A percentile compares a stretch with the other conserved stretches of the same genome.
Conservation (phyloP, 2,797 vertebrate species). For the Coluber constrictor region DNA sequence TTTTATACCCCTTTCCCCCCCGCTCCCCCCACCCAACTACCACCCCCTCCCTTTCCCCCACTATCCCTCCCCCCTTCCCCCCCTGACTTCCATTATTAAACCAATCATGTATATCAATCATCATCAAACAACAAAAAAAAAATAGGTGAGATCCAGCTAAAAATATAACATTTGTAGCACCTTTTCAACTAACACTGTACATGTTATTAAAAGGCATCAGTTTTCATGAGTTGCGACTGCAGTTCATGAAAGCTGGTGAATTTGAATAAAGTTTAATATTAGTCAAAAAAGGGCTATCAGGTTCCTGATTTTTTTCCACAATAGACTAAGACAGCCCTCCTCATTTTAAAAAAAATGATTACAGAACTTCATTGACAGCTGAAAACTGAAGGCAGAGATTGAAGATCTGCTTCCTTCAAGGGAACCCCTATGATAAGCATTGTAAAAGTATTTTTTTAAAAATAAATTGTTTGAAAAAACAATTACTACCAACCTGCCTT, state of each 20-base stretch:
- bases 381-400: neutral
- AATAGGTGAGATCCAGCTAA: too few species aligned
- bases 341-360: neutral
- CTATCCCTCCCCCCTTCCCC: too few species aligned
- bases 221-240: neutral
- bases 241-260: neutral
- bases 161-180: neutral
- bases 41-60: too few species aligned
- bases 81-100: too few species aligned
- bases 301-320: neutral
- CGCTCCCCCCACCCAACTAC: too few species aligned
- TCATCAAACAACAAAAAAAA: too few species aligned
- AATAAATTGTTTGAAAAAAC: too few species aligned
- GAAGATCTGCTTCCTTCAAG: neutral
- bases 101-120: too few species aligned
- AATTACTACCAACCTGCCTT: too few species aligned
- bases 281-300: neutral
- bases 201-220: neutral
- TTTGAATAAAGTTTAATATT: neutral
- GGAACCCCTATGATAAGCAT: neutral
- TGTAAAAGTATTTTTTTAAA: neutral
- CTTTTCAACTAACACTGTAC: neutral
- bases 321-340: neutral
- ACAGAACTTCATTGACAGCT: neutral
- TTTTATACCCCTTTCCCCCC: too few species aligned